Conservation (phyloP, 2,888 invertebrate genomes). For the Agriotes lineatus region DNA sequence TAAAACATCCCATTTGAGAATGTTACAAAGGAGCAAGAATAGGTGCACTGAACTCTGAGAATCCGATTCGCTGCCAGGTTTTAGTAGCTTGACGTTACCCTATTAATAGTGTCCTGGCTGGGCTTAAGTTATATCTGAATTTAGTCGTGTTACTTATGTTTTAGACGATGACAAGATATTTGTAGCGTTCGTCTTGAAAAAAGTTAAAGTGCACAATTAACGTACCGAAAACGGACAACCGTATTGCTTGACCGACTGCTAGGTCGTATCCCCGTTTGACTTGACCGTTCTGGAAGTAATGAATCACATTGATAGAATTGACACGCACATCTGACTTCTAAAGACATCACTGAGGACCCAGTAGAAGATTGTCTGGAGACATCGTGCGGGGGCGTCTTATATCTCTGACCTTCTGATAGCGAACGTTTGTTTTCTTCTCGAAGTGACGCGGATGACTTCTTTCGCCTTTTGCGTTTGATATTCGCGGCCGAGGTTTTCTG, state of each 20-base stretch:
- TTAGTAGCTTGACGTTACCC: constrained; percentile 12
- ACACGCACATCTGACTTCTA: constrained; percentile 88
- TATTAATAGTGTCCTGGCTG: constrained; percentile 38
- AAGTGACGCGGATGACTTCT: constrained; percentile 19
- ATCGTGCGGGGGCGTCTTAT: constrained; percentile 72
- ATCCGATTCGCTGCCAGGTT: constrained; percentile 16
- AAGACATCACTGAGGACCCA: constrained; percentile 72
- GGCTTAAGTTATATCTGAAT: constrained; percentile 33
- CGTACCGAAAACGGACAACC: constrained; percentile 42
- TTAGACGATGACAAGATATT: constrained; percentile 1
- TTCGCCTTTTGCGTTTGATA: constrained; percentile 32
- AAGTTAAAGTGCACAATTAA: neutral
- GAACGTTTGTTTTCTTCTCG: constrained; percentile 67
- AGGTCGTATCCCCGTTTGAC: constrained; percentile 71
- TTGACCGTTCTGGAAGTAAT: constrained; percentile 80
- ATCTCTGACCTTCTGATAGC: constrained; percentile 76
- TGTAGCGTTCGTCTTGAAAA: neutral
- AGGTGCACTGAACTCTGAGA: constrained; percentile 16
- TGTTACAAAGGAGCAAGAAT: constrained; percentile 13
- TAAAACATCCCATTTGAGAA: too few species aligned
- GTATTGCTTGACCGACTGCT: constrained; percentile 50
- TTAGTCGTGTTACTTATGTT: constrained; percentile 12
- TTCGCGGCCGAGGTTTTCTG: constrained; percentile 9
- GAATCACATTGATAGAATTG: constrained; percentile 88
- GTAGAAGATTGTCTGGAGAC: constrained; percentile 80